Evolutionary conservation across 2,888 invertebrate genomes (phyloP).

Genomic region (Protodeltote pygarga): DNA sequence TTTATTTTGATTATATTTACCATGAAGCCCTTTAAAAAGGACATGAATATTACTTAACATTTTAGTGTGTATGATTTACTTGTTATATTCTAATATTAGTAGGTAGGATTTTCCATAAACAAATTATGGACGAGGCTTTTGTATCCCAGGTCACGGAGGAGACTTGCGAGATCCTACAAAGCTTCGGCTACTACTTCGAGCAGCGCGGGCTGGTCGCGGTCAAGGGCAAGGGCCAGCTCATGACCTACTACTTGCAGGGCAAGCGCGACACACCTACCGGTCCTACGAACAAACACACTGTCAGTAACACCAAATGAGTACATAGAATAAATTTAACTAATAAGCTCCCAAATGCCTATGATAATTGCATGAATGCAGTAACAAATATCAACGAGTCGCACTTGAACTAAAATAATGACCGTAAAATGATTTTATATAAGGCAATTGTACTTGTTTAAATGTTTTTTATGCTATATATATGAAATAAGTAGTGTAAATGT

Average conservation of each 20-base stretch:
- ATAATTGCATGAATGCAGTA: constrained; percentile 32
- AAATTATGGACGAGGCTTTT: neutral
- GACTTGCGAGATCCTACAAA: constrained; percentile 94
- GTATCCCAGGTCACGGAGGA: constrained; percentile 95
- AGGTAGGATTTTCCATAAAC: too few species aligned
- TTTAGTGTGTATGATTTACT: too few species aligned
- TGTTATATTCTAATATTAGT: too few species aligned
- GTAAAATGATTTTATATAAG: constrained; percentile 2
- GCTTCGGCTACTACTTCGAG: constrained; percentile 97
- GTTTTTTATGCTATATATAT: too few species aligned
- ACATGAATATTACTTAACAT: too few species aligned
- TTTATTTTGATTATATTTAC: too few species aligned
- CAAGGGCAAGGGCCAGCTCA: constrained; percentile 98
- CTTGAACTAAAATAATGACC: constrained; percentile 38
- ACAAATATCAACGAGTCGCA: constrained; percentile 32
- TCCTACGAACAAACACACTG: constrained; percentile 48
- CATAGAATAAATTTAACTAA: constrained; percentile 24
- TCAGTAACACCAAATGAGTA: constrained; percentile 50
- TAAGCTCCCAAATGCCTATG: constrained; percentile 36
- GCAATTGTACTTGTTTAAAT: too few species aligned
- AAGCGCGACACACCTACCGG: constrained; percentile 67
- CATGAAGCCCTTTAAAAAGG: too few species aligned
- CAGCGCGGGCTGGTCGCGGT: constrained; percentile 98
- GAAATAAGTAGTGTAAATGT: too few species aligned
- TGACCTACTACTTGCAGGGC: constrained; percentile 96